Evolutionary conservation across 2,113 vertebrate genomes (phyloP).

Genomic region (Tragelaphus imberbis): DNA sequence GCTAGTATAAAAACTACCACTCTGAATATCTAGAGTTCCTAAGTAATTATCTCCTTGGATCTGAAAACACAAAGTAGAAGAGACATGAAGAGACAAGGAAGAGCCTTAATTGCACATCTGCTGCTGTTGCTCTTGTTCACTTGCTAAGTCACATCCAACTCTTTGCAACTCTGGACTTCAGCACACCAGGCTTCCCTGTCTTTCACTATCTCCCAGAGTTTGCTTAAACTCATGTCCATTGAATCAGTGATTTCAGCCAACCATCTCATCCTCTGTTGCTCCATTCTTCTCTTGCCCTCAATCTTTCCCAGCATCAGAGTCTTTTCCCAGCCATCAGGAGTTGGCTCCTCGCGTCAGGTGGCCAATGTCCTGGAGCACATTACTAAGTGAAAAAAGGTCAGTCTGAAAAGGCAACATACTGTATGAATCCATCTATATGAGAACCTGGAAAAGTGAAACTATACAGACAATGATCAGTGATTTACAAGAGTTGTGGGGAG

Average conservation of each 20-base stretch:
- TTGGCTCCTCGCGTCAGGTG: not conserved
- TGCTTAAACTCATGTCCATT: not conserved
- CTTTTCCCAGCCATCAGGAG: not conserved
- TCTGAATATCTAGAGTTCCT: not conserved
- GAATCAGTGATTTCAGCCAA: not conserved
- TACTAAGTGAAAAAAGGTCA: not conserved
- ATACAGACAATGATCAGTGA: no score
- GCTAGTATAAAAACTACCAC: not conserved
- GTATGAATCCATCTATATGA: not conserved
- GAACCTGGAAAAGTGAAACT: not conserved
- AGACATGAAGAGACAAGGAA: not conserved
- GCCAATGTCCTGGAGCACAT: not conserved
- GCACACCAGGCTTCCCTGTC: not conserved
- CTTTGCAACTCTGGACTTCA: not conserved
- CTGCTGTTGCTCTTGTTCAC: not conserved
- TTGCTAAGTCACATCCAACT: not conserved
- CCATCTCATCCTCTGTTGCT: not conserved
- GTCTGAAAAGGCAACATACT: not conserved
- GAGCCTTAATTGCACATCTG: not conserved
- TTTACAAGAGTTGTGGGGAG: not conserved
- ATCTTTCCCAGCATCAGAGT: not conserved
- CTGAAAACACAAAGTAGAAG: not conserved
- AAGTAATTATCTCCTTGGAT: not conserved
- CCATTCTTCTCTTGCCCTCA: not conserved
- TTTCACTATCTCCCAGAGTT: not conserved